phyloP scores from a whole-genome alignment of 1,140 invertebrate species.

The Heliconius eleuchia region DNA sequence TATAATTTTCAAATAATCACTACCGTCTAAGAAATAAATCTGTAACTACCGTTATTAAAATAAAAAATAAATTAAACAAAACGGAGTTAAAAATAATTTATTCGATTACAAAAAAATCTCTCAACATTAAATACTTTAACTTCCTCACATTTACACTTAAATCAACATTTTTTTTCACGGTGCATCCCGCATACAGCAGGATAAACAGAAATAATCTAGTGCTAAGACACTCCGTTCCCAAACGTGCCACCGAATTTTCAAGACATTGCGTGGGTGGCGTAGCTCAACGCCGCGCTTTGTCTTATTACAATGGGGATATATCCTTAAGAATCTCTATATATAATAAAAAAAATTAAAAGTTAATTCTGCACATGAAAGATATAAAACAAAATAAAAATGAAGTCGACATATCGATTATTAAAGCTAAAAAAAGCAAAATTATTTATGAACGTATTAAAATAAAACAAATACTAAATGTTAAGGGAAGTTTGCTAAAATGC shows the following conservation, averaged over 20 bases:
- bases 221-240: neutral
- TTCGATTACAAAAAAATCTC: constrained; percentile 47
- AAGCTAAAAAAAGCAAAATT: too few species aligned
- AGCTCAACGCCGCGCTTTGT: neutral
- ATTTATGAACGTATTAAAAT: too few species aligned
- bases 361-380: too few species aligned
- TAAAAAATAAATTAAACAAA: constrained; percentile 25
- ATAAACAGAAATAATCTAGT: neutral
- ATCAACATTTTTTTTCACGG: neutral
- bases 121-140: constrained; percentile 45
- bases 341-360: too few species aligned
- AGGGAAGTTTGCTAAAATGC: too few species aligned
- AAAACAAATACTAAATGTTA: too few species aligned
- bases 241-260: neutral
- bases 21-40: too few species aligned
- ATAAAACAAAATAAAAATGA: too few species aligned
- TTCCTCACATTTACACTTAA: constrained; percentile 22
- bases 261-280: neutral
- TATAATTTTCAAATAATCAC: too few species aligned
- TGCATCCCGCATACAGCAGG: neutral
- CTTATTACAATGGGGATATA: too few species aligned
- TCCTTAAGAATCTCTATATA: too few species aligned
- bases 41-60: neutral
- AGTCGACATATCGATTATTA: too few species aligned
- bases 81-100: constrained; percentile 45